A percentile compares a stretch with the other conserved stretches of the same genome.
phyloP scores from a whole-genome alignment of 1,140 invertebrate species.

The Drepana arcuata region DNA sequence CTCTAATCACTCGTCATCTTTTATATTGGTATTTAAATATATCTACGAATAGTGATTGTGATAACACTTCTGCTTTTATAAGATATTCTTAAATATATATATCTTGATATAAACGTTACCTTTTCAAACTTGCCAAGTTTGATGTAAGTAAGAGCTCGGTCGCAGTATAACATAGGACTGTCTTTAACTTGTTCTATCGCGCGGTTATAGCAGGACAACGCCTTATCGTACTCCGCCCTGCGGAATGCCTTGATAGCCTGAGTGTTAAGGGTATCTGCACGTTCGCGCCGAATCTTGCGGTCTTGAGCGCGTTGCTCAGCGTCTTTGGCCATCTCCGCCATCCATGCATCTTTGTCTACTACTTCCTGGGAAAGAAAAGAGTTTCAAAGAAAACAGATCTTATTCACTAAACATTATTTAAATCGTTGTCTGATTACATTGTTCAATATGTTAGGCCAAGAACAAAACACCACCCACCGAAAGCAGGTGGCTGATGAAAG shows the following conservation, averaged over 20 bases:
- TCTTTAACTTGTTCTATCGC: constrained; percentile 84
- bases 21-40: too few relatives aligned
- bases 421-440: too few relatives aligned
- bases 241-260: constrained; percentile 79
- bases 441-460: too few relatives aligned
- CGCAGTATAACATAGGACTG: constrained; percentile 81
- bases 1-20: too few relatives aligned
- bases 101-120: too few relatives aligned
- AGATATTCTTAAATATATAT: too few relatives aligned
- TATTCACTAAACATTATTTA: too few relatives aligned
- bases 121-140: constrained; percentile 76
- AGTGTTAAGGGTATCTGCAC: constrained; percentile 77
- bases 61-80: too few relatives aligned
- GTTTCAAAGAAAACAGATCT: too few relatives aligned
- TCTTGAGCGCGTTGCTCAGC: constrained; percentile 77
- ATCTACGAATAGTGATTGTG: too few relatives aligned
- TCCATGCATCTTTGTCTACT: constrained; percentile 78
- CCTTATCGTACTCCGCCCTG: constrained; percentile 78
- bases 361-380: constrained; percentile 43
- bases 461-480: too few relatives aligned
- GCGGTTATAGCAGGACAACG: constrained; percentile 79
- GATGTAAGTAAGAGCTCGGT: constrained; percentile 80
- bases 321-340: constrained; percentile 80
- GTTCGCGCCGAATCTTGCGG: constrained; percentile 76
- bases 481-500: too few relatives aligned